These are phyloP conservation scores for Sander lucioperca DNA, from an alignment of 2,113 vertebrate genomes.

Conservation along the genomic window DNA sequence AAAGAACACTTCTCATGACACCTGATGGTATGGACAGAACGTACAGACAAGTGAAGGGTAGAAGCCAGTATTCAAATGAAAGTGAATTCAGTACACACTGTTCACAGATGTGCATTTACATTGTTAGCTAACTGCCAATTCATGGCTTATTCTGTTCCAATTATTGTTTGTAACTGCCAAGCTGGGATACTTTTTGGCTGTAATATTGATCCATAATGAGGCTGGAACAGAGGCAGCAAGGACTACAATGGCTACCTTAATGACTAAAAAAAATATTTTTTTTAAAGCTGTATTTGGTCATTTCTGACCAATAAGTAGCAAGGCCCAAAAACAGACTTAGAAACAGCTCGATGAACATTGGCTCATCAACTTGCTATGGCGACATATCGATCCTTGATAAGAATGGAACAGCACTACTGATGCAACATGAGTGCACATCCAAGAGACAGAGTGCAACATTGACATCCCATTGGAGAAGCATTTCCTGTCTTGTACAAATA, in stretches of 20 bases:
- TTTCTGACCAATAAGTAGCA: background rate
- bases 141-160: slow-evolving; percentile 70
- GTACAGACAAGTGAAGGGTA: slow-evolving; percentile 42
- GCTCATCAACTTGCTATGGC: background rate
- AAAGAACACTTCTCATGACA: slow-evolving; percentile 61
- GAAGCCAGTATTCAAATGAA: slow-evolving; percentile 71
- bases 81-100: slow-evolving; percentile 56
- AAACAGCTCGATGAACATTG: background rate
- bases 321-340: background rate
- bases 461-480: background rate
- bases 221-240: slow-evolving; percentile 9
- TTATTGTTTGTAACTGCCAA: slow-evolving; percentile 60
- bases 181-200: slow-evolving; percentile 44
- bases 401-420: background rate
- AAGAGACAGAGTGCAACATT: background rate
- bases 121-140: slow-evolving; percentile 64
- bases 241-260: slow-evolving; percentile 10
- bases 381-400: background rate
- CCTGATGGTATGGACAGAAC: slow-evolving; percentile 58
- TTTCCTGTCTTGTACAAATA: background rate
- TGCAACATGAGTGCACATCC: background rate
- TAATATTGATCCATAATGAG: slow-evolving; percentile 35
- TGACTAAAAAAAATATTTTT: background rate
- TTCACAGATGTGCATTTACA: slow-evolving; percentile 75
- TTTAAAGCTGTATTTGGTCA: slow-evolving; percentile 6